Conservation (phyloP, 2,888 invertebrate species). For the Capitulum mitella region DNA sequence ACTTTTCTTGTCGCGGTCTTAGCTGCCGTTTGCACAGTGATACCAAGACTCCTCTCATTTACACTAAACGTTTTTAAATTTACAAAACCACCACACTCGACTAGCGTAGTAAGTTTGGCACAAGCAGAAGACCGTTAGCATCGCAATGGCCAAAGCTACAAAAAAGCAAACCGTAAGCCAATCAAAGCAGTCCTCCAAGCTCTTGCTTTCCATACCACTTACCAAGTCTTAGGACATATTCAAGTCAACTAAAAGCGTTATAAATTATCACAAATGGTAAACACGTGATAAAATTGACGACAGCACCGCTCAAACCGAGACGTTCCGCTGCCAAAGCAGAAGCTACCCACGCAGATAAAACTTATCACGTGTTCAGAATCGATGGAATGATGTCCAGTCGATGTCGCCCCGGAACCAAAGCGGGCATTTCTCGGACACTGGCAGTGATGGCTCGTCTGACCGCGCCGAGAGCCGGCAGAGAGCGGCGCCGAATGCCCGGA, state of each 20-base stretch:
- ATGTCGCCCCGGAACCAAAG: background rate
- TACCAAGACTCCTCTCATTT: background rate
- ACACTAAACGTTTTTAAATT: background rate
- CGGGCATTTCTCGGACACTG: background rate
- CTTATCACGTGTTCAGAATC: background rate
- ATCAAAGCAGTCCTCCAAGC: background rate
- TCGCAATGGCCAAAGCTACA: background rate
- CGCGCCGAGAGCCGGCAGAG: background rate
- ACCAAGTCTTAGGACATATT: background rate
- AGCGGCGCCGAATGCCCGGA: background rate
- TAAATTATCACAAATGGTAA: conserved; percentile 19
- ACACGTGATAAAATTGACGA: background rate
- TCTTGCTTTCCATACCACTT: background rate
- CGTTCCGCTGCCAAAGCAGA: background rate
- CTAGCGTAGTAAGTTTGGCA: conserved; percentile 18
- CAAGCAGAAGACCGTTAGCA: background rate
- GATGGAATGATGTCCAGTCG: background rate
- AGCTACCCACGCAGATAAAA: background rate
- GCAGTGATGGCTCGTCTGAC: background rate
- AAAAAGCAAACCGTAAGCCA: background rate
- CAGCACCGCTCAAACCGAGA: background rate
- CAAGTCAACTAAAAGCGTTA: conserved; percentile 3
- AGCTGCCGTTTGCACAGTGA: background rate
- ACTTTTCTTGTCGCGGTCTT: background rate
- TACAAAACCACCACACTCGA: background rate